Percentiles rank a stretch among this genome's conserved stretches.
These are phyloP conservation scores for Meteorus cinctellus DNA, from an alignment of 2,888 invertebrate species.

Conservation along the genomic window DNA sequence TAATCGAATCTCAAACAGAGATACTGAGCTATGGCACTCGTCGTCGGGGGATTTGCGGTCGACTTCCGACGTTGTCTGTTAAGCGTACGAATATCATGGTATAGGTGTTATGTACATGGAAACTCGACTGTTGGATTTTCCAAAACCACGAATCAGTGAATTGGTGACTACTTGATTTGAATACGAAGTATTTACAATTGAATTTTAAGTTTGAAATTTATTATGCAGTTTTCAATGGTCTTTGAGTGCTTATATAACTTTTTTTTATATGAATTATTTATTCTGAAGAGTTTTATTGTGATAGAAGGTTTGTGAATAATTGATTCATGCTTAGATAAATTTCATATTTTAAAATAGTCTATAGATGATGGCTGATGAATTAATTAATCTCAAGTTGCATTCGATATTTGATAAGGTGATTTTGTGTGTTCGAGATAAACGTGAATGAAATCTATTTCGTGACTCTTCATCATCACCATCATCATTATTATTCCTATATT, in stretches of 20 bases:
- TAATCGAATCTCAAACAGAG: conserved; percentile 67
- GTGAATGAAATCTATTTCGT: not conserved
- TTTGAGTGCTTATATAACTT: not conserved
- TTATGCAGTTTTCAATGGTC: not conserved
- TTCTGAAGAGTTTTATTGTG: no score
- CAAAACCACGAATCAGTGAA: not conserved
- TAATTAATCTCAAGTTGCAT: no score
- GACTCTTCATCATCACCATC: not conserved
- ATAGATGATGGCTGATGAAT: no score
- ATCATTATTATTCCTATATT: not conserved
- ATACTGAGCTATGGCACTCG: conserved; percentile 53
- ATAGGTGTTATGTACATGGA: not conserved
- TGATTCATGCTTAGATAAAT: no score
- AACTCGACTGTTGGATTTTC: not conserved
- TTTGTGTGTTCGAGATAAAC: not conserved
- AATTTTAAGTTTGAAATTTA: not conserved
- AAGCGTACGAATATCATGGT: conserved; percentile 26
- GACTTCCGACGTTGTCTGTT: conserved; percentile 61
- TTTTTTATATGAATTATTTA: not conserved
- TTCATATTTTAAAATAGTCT: no score
- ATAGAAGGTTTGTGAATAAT: no score
- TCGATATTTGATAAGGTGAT: no score
- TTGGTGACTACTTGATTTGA: not conserved
- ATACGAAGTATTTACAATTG: not conserved
- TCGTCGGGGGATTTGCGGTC: conserved; percentile 68